Evolutionary conservation across 2,113 vertebrate species (phyloP), one percentile per base, ranked within the genome.

Genomic region (Typhlomys cinereus): DNA sequence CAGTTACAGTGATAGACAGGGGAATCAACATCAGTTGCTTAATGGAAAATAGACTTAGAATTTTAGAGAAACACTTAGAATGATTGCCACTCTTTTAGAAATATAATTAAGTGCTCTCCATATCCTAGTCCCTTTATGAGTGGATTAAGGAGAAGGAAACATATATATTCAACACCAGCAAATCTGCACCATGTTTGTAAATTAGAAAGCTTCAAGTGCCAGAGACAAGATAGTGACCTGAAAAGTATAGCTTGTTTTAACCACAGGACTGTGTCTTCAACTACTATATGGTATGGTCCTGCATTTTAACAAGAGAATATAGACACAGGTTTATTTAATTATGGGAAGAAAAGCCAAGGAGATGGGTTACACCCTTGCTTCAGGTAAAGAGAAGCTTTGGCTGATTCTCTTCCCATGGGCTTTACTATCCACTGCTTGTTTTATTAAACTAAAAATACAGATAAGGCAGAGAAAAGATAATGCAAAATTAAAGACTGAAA

Each of bases 401-500:
- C 70, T n/a, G 1, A 3, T 34, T 82, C 21, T 52, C 50, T 39
- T 75, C 27, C 12, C n/a, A 23, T 4, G 3, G 11, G 20, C 52
- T 85, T 79, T 18, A 17, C 7, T 44, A 36, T 13, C 50, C 23
- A 84, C 17, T 39, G 10, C n/a, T 86, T 82, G 8, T 46, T 94
- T 54, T 90, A 50, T 66, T 93, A 93, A 86, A 94, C 27, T 70
- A 62, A 89, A 88, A 93, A 67, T 69, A 89, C 92, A 95, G 94
- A 96, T 96, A 92, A 94, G 71, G 89, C 82, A 84, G 70, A 54
- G 36, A 80, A 92, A 92, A 81, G 89, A 92, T 82, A 81, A 95
- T 96, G 91, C 92, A 94, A 96, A 96, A 92, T 96, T 96, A 64
- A 96, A 92, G 94, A 87, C 44, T 48, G 27, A 88, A 94, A 88